These are phyloP conservation scores for Chrysolina oricalcia DNA, from an alignment of 2,888 invertebrate species.

Conservation along the genomic window DNA sequence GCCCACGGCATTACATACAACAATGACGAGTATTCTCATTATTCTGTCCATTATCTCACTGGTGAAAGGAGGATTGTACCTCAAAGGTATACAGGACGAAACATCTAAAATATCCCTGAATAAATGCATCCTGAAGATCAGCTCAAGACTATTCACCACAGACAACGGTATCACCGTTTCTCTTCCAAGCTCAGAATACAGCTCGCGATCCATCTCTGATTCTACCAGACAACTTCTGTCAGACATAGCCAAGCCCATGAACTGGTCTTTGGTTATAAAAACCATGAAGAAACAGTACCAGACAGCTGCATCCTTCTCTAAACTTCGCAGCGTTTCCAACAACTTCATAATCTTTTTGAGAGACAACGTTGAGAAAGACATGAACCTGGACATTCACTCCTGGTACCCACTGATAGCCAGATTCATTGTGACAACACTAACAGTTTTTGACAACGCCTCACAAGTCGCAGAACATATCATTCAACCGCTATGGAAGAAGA, in stretches of 20 bases:
- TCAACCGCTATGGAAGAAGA: background rate
- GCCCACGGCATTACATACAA: background rate
- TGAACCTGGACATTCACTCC: background rate
- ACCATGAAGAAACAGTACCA: background rate
- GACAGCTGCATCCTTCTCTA: background rate
- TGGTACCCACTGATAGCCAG: background rate
- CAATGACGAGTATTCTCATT: background rate
- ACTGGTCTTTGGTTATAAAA: background rate
- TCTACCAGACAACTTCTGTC: slow-evolving; percentile 17
- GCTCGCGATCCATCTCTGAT: background rate
- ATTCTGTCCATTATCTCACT: background rate
- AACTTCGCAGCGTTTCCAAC: background rate
- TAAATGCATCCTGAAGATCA: background rate
- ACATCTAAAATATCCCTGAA: background rate
- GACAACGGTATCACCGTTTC: background rate
- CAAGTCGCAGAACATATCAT: background rate
- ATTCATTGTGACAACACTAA: slow-evolving; percentile 1
- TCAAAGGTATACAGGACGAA: background rate
- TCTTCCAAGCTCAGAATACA: background rate
- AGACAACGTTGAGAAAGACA: background rate
- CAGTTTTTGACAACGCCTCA: slow-evolving; percentile 3
- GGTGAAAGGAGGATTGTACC: background rate
- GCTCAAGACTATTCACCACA: background rate
- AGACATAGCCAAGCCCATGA: background rate
- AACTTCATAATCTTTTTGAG: slow-evolving; percentile 9